A percentile compares a stretch with the other conserved stretches of the same genome.
These are phyloP conservation scores for Eupithecia inturbata DNA, from an alignment of 2,888 invertebrate species.

Conservation along the genomic window DNA sequence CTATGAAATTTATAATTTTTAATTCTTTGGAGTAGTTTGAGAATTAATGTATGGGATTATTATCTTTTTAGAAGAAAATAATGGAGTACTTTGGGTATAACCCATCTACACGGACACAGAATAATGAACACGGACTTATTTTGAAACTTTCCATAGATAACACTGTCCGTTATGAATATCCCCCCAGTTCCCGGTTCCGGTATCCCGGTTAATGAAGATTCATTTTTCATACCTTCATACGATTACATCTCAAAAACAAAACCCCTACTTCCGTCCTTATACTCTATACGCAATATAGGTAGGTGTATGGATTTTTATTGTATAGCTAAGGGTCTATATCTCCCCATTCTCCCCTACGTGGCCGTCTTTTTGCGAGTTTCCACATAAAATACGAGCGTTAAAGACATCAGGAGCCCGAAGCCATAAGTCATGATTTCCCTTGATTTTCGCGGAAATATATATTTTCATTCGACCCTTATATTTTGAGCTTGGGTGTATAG, in stretches of 20 bases:
- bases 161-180: not conserved
- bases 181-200: too few species aligned
- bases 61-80: too few species aligned
- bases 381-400: conserved; percentile 67
- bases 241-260: not conserved
- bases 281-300: not conserved
- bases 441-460: conserved; percentile 69
- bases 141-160: not conserved
- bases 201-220: not conserved
- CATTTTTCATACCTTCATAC: not conserved
- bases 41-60: too few species aligned
- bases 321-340: conserved; percentile 5
- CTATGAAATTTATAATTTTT: too few species aligned
- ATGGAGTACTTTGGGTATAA: too few species aligned
- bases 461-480: conserved; percentile 51
- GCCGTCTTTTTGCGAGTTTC: conserved; percentile 43
- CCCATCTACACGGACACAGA: too few species aligned
- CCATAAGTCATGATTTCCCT: conserved; percentile 77
- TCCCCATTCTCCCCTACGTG: conserved; percentile 16
- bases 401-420: conserved; percentile 68
- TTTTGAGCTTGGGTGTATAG: not conserved
- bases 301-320: not conserved
- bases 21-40: too few species aligned
- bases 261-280: not conserved
- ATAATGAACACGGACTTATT: too few species aligned